Evolutionary conservation across 2,888 invertebrate genomes (phyloP).

Genomic region (Pelosia muscerda): DNA sequence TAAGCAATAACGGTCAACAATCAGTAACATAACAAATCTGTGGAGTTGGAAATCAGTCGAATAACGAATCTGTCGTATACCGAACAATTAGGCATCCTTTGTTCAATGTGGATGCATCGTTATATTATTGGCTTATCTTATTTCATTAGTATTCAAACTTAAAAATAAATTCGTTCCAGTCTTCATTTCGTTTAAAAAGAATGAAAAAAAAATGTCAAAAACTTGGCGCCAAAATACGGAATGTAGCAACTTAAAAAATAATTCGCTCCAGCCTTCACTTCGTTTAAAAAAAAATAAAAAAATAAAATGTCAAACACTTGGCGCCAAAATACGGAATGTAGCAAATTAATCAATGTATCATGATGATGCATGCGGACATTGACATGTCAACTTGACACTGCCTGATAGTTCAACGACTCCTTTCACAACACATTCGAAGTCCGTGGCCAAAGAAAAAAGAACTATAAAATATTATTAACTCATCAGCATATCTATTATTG

Average conservation of each 20-base stretch:
- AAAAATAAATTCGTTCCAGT: background rate
- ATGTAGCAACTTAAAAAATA: too few species aligned
- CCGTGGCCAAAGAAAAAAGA: conserved; percentile 41
- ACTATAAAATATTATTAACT: conserved; percentile 39
- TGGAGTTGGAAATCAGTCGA: too few species aligned
- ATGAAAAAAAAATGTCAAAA: too few species aligned
- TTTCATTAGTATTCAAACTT: too few species aligned
- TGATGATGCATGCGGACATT: conserved; percentile 48
- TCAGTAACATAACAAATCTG: too few species aligned
- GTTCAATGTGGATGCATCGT: too few species aligned
- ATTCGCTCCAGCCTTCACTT: background rate
- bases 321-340: conserved; percentile 54
- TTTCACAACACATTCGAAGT: conserved; percentile 41
- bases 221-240: too few species aligned
- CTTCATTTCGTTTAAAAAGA: conserved; percentile 3
- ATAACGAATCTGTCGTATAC: too few species aligned
- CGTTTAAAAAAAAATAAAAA: conserved; percentile 5
- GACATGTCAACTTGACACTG: conserved; percentile 63
- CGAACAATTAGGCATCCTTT: too few species aligned
- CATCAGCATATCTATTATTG: conserved; percentile 47
- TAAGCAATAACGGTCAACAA: too few species aligned
- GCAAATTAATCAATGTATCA: conserved; percentile 58
- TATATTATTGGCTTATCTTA: too few species aligned
- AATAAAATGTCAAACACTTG: conserved; percentile 33
- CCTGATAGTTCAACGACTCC: conserved; percentile 55